Evolutionary conservation across 2,888 invertebrate genomes (phyloP).

Genomic region (Holacanthella duospinosa): DNA sequence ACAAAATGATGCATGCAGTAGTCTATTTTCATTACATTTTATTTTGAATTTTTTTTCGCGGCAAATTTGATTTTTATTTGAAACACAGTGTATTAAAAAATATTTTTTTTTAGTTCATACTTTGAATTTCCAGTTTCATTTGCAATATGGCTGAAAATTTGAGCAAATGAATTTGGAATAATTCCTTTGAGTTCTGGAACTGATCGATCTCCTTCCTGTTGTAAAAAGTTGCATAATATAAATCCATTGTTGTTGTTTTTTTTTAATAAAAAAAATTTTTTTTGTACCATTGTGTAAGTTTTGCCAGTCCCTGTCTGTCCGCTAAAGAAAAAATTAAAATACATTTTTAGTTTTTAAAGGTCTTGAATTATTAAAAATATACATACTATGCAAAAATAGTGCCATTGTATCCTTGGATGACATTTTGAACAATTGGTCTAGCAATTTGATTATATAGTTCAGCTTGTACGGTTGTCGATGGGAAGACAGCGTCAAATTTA

Average conservation of each 20-base stretch:
- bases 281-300: slow-evolving; percentile 78
- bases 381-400: slow-evolving; percentile 61
- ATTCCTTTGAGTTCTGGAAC: slow-evolving; percentile 86
- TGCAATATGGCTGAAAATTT: slow-evolving; percentile 95
- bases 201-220: slow-evolving; percentile 64
- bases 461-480: slow-evolving; percentile 70
- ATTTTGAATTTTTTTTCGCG: too few species aligned
- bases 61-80: too few species aligned
- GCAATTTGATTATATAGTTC: slow-evolving; percentile 95
- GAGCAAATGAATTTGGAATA: slow-evolving; percentile 97
- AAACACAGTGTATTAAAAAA: neutral
- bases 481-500: slow-evolving; percentile 91
- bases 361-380: neutral
- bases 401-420: slow-evolving; percentile 93
- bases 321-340: slow-evolving; percentile 50
- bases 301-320: slow-evolving; percentile 81
- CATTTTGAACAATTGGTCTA: slow-evolving; percentile 91
- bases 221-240: neutral
- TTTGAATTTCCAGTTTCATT: slow-evolving; percentile 82
- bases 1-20: too few species aligned
- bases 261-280: neutral
- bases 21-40: too few species aligned
- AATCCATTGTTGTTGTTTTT: neutral
- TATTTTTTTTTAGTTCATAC: slow-evolving; percentile 52
- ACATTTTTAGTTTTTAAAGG: slow-evolving; percentile 14